Percentiles rank a stretch among this genome's conserved stretches.
Evolutionary conservation across 2,888 invertebrate genomes (phyloP).

Genomic region (Cataglyphis albicans): DNA sequence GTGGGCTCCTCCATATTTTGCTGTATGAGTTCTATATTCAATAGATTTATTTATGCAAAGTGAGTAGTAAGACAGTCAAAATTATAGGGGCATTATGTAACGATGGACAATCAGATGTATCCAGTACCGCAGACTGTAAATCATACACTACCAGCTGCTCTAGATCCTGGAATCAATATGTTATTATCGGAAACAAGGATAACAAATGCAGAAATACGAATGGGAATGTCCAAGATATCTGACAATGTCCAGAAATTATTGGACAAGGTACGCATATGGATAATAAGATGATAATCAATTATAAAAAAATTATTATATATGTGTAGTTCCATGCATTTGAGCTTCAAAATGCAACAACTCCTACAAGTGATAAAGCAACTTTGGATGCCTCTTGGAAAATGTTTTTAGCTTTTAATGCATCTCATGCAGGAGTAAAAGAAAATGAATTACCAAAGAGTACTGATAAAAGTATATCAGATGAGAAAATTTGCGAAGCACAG

Average conservation of each 20-base stretch:
- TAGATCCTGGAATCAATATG: constrained; percentile 87
- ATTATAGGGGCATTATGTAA: constrained; percentile 77
- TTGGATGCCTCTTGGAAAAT: constrained; percentile 79
- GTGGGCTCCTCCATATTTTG: constrained; percentile 70
- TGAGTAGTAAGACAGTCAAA: constrained; percentile 18
- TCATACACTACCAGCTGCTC: constrained; percentile 77
- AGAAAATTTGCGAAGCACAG: constrained; percentile 64
- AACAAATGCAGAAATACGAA: constrained; percentile 90
- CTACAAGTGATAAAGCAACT: constrained; percentile 72
- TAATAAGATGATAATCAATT: constrained; percentile 44
- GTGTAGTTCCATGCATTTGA: constrained; percentile 81
- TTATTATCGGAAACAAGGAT: constrained; percentile 89
- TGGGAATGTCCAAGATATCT: constrained; percentile 89
- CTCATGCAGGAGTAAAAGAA: constrained; percentile 58
- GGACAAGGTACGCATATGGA: constrained; percentile 84
- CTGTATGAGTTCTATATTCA: constrained; percentile 63
- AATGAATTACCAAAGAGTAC: constrained; percentile 44
- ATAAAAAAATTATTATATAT: constrained; percentile 55
- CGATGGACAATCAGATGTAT: constrained; percentile 79
- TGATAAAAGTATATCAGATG: constrained; percentile 35
- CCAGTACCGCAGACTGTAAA: constrained; percentile 74
- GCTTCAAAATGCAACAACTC: constrained; percentile 79
- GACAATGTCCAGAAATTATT: constrained; percentile 89
- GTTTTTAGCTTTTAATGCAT: constrained; percentile 73
- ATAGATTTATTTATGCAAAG: constrained; percentile 1